phyloP scores from a whole-genome alignment of 2,113 vertebrate genomes.

The Charina bottae region DNA sequence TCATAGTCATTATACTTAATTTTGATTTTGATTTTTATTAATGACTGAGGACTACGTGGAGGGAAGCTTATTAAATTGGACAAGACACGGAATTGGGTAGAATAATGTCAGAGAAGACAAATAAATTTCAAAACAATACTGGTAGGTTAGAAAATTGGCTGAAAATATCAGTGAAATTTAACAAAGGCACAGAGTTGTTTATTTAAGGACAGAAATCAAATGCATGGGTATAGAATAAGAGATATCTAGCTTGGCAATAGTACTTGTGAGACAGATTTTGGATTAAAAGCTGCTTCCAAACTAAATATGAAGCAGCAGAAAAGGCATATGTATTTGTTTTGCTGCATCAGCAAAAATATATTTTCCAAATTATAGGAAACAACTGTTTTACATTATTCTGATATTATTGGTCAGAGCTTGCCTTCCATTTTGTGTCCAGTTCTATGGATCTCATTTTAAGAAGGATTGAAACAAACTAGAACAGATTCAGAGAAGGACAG shows the following conservation, averaged over 20 bases:
- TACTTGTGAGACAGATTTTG: neutral
- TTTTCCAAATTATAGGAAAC: neutral
- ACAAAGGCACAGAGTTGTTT: neutral
- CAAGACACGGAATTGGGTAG: neutral
- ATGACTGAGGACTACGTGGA: neutral
- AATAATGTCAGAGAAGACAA: neutral
- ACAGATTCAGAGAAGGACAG: neutral
- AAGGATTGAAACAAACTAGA: neutral
- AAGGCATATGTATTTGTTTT: neutral
- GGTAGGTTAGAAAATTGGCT: neutral
- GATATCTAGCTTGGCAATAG: neutral
- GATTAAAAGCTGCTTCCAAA: neutral
- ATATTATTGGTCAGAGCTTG: neutral
- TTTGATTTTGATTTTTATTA: slow-evolving; percentile 13
- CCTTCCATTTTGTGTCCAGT: neutral
- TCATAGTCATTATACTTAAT: slow-evolving; percentile 46
- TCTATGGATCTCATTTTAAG: neutral
- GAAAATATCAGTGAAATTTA: neutral
- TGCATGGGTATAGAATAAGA: neutral
- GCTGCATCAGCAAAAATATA: neutral
- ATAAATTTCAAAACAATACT: neutral
- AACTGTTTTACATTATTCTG: neutral
- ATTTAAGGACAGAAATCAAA: neutral
- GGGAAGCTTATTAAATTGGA: neutral
- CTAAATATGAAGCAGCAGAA: neutral